Base-by-base conservation (phyloP, 2,113 vertebrate species). In the Chloropsis hardwickii region DNA sequence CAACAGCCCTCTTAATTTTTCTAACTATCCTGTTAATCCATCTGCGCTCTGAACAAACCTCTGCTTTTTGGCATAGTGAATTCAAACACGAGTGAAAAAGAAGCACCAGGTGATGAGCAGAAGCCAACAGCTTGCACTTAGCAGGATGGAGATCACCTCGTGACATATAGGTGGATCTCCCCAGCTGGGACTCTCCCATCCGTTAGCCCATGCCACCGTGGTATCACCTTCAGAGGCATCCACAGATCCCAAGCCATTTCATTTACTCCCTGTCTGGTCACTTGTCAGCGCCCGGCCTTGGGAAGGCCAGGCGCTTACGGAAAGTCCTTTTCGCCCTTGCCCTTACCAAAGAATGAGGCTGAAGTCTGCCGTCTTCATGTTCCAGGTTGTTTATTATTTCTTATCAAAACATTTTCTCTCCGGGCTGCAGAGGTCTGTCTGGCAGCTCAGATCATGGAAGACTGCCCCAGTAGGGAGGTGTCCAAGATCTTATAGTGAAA, bases 1-100 rank as follows among this genome's bases (percentile, higher is more conserved):
- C 1, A 2, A 37, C 56, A 37, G 6, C 8, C 6, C n/a, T 4
- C 10, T 24, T 40, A 9, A 20, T 57, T 83, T 77, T 72, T 53
- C 23, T 28, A 31, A 18, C n/a, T 27, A 12, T 15, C 17, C 19
- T 50, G 17, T 18, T 73, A 54, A 58, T n/a, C 39, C 33, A 23
- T 5, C 40, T 12, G 5, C 0, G 0, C 16, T 31, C 51, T 56
- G 24, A 69, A 54, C 5, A 40, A 29, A 64, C 17, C 9, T 10
- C 48, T 28, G 23, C n/a, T 72, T 81, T 81, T 71, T 23, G 37
- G 40, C 48, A 4, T 10, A 29, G 23, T 0, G 6, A 90, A 25
- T 57, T 47, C 57, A n/a, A 76, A 60, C 4, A 17, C 2, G 4
- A 45, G 25, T 19, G n/a, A 70, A 84, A 35, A 31, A 87, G 23